phyloP scores from a whole-genome alignment of 2,113 vertebrate genomes.

The Thomomys bottae region DNA sequence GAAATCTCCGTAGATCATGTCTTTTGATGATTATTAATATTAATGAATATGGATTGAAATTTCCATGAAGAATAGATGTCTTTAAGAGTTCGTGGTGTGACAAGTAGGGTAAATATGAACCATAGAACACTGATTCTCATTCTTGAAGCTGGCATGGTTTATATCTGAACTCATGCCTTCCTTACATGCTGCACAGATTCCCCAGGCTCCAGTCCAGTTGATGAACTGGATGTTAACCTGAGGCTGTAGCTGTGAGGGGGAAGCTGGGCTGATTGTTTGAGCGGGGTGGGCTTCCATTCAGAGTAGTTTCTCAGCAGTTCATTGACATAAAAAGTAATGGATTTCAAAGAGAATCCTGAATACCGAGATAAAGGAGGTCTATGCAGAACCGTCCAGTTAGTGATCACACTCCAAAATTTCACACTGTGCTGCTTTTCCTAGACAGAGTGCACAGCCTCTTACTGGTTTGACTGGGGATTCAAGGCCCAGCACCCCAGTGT shows the following conservation, averaged over 20 bases:
- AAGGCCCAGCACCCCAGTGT: not conserved
- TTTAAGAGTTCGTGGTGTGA: conserved; percentile 9
- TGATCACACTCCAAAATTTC: conserved; percentile 66
- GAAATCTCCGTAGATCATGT: not conserved
- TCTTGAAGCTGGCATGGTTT: not conserved
- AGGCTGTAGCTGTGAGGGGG: conserved; percentile 33
- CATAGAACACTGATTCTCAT: not conserved
- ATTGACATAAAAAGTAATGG: conserved; percentile 71
- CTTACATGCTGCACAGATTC: not conserved
- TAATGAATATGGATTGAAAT: not conserved
- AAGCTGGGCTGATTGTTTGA: conserved; percentile 66
- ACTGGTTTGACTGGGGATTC: not conserved
- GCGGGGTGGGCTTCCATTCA: conserved; percentile 55
- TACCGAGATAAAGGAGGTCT: conserved; percentile 49
- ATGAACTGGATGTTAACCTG: conserved; percentile 42
- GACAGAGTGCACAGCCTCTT: not conserved
- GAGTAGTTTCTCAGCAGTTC: conserved; percentile 55
- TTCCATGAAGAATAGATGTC: conserved; percentile 20
- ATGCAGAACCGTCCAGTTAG: conserved; percentile 46
- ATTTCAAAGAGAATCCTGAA: conserved; percentile 67
- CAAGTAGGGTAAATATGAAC: conserved; percentile 24
- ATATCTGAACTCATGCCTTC: not conserved
- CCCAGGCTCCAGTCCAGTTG: not conserved
- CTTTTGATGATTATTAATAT: not conserved
- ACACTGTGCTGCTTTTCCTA: conserved; percentile 43